These are phyloP conservation scores for Urocyon cinereoargenteus DNA, from an alignment of 2,797 vertebrate species.

Conservation along the genomic window DNA sequence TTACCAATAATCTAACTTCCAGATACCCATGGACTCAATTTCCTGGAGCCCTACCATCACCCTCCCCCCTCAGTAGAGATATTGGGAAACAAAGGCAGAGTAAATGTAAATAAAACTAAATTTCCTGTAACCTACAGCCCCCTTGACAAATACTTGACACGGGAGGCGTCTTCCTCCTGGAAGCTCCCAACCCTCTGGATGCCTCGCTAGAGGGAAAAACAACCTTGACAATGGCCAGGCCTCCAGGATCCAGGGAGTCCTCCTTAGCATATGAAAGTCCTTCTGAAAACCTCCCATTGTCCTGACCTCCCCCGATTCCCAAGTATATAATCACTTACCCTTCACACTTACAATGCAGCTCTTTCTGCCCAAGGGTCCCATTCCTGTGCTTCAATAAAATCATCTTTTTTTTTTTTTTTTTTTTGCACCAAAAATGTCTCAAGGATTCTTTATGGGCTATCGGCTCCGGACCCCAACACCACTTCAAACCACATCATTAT, in stretches of 20 bases:
- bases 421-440: not conserved
- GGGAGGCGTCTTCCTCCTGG: not conserved
- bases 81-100: not conserved
- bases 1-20: not conserved
- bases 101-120: not conserved
- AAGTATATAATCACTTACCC: not conserved
- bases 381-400: not conserved
- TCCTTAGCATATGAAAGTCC: not conserved
- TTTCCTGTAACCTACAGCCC: not conserved
- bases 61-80: too few relatives aligned
- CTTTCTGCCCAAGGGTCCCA: not conserved
- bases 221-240: accelerated
- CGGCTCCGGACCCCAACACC: not conserved
- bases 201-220: not conserved
- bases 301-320: not conserved
- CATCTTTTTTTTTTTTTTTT: not conserved
- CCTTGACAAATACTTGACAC: not conserved
- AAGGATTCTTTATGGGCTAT: not conserved
- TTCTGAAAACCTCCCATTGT: not conserved
- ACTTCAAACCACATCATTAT: not conserved
- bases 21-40: not conserved
- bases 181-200: not conserved
- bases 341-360: not conserved
- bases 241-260: not conserved
- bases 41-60: not conserved